phyloP scores from a whole-genome alignment of 2,888 invertebrate genomes.

The Oeneis ivallda region DNA sequence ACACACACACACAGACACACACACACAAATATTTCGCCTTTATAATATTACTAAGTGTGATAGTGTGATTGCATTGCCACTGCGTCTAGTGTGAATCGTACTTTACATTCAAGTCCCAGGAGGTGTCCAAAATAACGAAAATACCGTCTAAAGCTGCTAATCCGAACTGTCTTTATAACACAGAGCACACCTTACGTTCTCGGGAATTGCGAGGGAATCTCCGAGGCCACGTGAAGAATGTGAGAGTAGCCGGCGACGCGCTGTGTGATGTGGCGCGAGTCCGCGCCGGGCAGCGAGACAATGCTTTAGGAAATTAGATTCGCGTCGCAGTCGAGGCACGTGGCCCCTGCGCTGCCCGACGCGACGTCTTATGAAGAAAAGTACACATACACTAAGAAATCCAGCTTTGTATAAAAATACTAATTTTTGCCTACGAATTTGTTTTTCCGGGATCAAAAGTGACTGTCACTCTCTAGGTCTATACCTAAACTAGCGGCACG shows the following conservation, averaged over 20 bases:
- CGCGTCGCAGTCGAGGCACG: constrained; percentile 65
- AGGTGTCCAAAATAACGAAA: constrained; percentile 1
- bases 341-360: constrained; percentile 55
- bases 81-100: too few relatives aligned
- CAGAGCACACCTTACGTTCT: constrained; percentile 12
- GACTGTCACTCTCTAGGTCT: too few relatives aligned
- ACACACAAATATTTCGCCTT: too few relatives aligned
- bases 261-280: too few relatives aligned
- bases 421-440: too few relatives aligned
- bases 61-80: too few relatives aligned
- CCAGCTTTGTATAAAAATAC: neutral
- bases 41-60: too few relatives aligned
- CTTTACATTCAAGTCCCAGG: neutral
- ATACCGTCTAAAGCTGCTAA: constrained; percentile 3
- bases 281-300: constrained; percentile 49
- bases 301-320: constrained; percentile 73
- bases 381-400: constrained; percentile 42
- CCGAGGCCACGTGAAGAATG: constrained; percentile 27
- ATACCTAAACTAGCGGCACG: too few relatives aligned
- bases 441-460: too few relatives aligned
- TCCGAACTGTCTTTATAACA: constrained; percentile 8
- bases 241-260: constrained; percentile 29
- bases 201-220: constrained; percentile 20
- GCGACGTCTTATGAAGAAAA: constrained; percentile 47
- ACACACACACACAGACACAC: too few relatives aligned